Conservation (phyloP, 2,797 vertebrate species). For the Lycodopsis pacificus region DNA sequence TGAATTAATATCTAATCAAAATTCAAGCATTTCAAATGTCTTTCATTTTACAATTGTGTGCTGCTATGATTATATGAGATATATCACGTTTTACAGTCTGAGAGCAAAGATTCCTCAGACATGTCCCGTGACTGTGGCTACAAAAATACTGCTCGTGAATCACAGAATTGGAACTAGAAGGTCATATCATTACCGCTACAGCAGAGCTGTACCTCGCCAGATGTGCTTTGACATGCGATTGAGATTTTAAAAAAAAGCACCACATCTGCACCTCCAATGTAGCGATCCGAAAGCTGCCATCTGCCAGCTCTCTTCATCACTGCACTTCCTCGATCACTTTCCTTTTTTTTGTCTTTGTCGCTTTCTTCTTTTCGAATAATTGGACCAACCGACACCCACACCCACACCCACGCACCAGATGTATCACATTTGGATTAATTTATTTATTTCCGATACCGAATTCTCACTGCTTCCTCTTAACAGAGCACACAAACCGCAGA, state of each 20-base stretch:
- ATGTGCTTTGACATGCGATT: constrained; percentile 40
- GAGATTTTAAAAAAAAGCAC: constrained; percentile 32
- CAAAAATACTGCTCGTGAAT: constrained; percentile 35
- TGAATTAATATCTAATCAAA: neutral
- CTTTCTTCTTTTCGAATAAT: constrained; percentile 33
- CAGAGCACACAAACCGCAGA: constrained; percentile 12
- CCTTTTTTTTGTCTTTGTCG: constrained; percentile 1
- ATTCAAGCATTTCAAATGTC: neutral
- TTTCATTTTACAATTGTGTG: neutral
- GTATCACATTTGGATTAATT: neutral
- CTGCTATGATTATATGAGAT: neutral
- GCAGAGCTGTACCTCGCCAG: constrained; percentile 29
- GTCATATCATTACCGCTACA: constrained; percentile 24
- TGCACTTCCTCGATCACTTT: constrained; percentile 16
- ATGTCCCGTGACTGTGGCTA: constrained; percentile 1
- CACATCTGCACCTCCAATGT: constrained; percentile 27
- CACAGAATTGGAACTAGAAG: constrained; percentile 24
- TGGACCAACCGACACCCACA: neutral
- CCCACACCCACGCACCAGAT: neutral
- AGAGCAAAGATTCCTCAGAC: neutral
- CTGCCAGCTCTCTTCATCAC: constrained; percentile 28
- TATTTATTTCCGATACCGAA: constrained; percentile 17
- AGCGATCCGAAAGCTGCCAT: constrained; percentile 13
- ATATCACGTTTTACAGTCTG: neutral
- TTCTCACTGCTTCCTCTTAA: constrained; percentile 8